phyloP scores from a whole-genome alignment of 2,797 vertebrate genomes.

The Antrozous pallidus region DNA sequence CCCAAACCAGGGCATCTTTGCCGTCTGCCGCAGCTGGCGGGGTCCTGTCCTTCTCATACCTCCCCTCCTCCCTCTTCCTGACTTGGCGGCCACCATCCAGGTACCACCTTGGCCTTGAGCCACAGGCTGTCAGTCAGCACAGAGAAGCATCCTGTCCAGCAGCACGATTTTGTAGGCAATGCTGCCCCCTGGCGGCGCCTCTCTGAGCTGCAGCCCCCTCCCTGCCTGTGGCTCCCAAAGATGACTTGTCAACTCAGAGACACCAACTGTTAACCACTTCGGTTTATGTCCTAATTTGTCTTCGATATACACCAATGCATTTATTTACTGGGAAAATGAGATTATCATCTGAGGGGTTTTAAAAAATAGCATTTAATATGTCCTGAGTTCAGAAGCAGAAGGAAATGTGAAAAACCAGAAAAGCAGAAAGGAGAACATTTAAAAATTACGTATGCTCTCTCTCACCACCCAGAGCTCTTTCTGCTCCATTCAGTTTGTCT shows the following conservation, averaged over 20 bases:
- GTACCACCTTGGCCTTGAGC: fast-evolving
- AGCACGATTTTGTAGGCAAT: not conserved
- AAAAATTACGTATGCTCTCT: not conserved
- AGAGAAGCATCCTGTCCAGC: fast-evolving
- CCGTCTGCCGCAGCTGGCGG: not conserved
- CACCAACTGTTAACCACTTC: not conserved
- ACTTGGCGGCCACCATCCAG: not conserved
- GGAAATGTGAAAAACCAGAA: not conserved
- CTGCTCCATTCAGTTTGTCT: not conserved
- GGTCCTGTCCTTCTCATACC: not conserved
- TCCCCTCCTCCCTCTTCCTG: not conserved
- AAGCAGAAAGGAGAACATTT: not conserved
- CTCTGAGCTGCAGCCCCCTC: not conserved
- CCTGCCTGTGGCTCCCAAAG: not conserved
- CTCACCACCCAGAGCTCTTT: not conserved
- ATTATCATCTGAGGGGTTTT: not conserved
- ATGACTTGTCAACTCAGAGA: not conserved
- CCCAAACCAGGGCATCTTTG: not conserved
- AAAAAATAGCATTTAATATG: not conserved
- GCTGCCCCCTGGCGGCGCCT: slow-evolving; percentile 37
- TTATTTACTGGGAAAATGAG: not conserved
- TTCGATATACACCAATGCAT: not conserved
- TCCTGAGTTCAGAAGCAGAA: not conserved
- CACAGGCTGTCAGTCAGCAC: not conserved
- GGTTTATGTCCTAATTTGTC: not conserved